Evolutionary conservation across 2,888 invertebrate species (phyloP).

Genomic region (Troides aeacus): DNA sequence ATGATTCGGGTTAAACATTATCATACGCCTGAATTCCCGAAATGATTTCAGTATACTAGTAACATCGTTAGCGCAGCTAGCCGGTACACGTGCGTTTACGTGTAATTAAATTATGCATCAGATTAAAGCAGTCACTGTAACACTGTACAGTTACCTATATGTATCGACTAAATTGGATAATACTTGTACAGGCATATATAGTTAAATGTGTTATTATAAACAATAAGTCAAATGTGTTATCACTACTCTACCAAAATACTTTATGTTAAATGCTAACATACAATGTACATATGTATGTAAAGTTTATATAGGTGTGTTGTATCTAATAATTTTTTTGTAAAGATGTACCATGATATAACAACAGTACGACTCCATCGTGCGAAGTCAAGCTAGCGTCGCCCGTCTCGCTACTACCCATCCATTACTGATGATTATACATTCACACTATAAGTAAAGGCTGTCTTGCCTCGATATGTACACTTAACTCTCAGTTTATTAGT

Average conservation of each 20-base stretch:
- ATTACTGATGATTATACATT: constrained; percentile 25
- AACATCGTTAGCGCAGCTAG: not conserved
- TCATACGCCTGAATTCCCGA: constrained; percentile 5
- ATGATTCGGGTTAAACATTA: constrained; percentile 40
- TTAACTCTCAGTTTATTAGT: constrained; percentile 28
- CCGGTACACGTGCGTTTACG: constrained; percentile 29
- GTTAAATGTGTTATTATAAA: constrained; percentile 1
- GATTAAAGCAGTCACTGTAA: constrained; percentile 41
- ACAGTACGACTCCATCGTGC: constrained; percentile 39
- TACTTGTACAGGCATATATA: constrained; percentile 13
- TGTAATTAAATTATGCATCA: constrained; percentile 33
- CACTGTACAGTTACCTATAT: constrained; percentile 35
- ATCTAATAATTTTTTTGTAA: constrained; percentile 48
- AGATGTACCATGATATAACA: constrained; percentile 50
- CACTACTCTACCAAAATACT: constrained; percentile 40
- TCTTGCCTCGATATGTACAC: constrained; percentile 49
- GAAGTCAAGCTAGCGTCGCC: constrained; percentile 36
- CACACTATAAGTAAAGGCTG: constrained; percentile 32
- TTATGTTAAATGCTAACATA: constrained; percentile 42
- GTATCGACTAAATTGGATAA: constrained; percentile 25
- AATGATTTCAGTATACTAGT: constrained; percentile 1
- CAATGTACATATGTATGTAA: constrained; percentile 40
- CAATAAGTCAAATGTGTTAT: constrained; percentile 14
- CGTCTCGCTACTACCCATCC: constrained; percentile 29
- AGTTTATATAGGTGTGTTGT: constrained; percentile 40